Conservation (phyloP, 2,888 invertebrate genomes). For the Trissonchulus latispiculum region DNA sequence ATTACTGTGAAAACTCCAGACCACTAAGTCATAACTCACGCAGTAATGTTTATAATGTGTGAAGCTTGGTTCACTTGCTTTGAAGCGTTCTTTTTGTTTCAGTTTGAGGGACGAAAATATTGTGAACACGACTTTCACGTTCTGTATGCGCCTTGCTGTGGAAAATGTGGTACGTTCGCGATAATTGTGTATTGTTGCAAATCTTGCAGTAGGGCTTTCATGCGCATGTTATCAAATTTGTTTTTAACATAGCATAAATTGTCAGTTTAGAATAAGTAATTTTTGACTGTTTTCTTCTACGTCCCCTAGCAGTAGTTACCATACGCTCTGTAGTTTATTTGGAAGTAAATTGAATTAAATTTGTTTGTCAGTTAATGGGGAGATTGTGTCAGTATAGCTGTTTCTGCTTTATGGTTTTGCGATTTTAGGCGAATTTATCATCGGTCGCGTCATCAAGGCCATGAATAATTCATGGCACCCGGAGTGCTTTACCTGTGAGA, state of each 20-base stretch:
- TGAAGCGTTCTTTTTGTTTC: conserved; percentile 33
- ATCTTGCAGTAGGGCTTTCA: no score
- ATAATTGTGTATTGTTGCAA: not conserved
- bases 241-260: no score
- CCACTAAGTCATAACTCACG: no score
- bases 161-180: conserved; percentile 63
- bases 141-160: conserved; percentile 78
- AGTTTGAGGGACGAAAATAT: conserved; percentile 92
- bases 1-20: no score
- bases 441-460: conserved; percentile 97
- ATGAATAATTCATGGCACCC: conserved; percentile 99
- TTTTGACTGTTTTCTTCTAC: no score
- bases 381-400: no score
- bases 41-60: no score
- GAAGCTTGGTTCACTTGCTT: not conserved
- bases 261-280: no score
- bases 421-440: conserved; percentile 74
- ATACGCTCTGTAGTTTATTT: not conserved
- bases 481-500: conserved; percentile 87
- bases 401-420: no score
- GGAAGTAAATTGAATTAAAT: no score
- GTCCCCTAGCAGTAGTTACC: not conserved
- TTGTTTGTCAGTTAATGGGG: no score
- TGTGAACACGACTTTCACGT: conserved; percentile 99
- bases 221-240: no score